A percentile compares a stretch with the other conserved stretches of the same genome.
Evolutionary conservation across 1,140 invertebrate species (phyloP).

Genomic region (Radopholus similis): DNA sequence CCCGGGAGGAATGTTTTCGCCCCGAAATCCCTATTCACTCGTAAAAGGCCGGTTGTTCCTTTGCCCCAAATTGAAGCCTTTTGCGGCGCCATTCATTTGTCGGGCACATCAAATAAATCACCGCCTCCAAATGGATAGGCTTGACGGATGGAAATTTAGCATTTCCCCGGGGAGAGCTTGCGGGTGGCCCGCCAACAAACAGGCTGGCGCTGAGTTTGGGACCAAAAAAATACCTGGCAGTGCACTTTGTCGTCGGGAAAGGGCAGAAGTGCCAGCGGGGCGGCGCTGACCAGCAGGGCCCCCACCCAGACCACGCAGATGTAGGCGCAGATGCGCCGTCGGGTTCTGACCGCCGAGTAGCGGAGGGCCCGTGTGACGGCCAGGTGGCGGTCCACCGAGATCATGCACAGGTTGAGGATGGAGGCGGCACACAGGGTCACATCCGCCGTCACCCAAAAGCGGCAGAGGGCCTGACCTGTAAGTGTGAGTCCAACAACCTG

Average conservation of each 20-base stretch:
- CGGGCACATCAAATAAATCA: conserved; percentile 3
- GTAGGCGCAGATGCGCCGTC: conserved; percentile 67
- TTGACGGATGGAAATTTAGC: background rate
- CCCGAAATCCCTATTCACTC: no score
- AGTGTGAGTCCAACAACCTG: conserved; percentile 61
- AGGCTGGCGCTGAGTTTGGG: background rate
- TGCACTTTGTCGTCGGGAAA: conserved; percentile 3
- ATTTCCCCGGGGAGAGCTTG: background rate
- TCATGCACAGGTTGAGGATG: conserved; percentile 94
- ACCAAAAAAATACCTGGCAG: conserved; percentile 21
- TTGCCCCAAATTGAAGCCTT: conserved; percentile 5
- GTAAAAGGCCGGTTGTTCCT: conserved; percentile 7
- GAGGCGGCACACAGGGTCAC: conserved; percentile 97
- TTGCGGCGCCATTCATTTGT: background rate
- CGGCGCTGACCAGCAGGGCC: conserved; percentile 63
- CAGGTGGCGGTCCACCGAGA: conserved; percentile 92
- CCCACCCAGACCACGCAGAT: conserved; percentile 63
- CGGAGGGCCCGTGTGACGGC: conserved; percentile 84
- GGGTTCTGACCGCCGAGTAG: conserved; percentile 80
- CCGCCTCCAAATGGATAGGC: background rate
- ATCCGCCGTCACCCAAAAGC: conserved; percentile 96
- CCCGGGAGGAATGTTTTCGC: background rate
- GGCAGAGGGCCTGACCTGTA: conserved; percentile 82
- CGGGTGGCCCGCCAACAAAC: conserved; percentile 2
- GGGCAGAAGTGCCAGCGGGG: conserved; percentile 55